Evolutionary conservation across 2,113 vertebrate species (phyloP).

Genomic region (Leptocoma aspasia): DNA sequence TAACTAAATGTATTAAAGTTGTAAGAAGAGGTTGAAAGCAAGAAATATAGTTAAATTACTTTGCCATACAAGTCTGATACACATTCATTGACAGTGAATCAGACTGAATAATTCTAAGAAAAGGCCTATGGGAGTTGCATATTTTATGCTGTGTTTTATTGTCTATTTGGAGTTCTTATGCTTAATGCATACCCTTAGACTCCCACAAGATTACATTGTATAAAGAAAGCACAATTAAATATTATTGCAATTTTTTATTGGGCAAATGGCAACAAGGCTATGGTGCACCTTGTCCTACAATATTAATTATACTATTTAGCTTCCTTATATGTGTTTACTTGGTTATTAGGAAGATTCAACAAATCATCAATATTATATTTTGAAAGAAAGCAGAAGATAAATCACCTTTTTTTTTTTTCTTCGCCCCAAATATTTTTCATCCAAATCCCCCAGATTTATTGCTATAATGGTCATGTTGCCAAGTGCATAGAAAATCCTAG

Average conservation of each 20-base stretch:
- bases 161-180: constrained; percentile 14
- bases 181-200: background rate
- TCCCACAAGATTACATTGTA: constrained; percentile 11
- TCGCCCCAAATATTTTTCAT: background rate
- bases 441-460: background rate
- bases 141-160: constrained; percentile 22
- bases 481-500: background rate
- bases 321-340: constrained; percentile 63
- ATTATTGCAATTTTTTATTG: constrained; percentile 32
- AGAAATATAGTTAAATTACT: constrained; percentile 8
- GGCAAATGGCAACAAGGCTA: background rate
- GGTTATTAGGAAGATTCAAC: constrained; percentile 52
- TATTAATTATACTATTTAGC: constrained; percentile 63
- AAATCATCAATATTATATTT: constrained; percentile 62
- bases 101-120: background rate
- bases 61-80: background rate
- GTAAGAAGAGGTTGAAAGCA: constrained; percentile 3
- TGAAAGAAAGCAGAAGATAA: constrained; percentile 11
- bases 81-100: background rate
- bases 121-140: background rate
- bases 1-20: constrained; percentile 27
- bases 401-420: accelerated
- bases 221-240: constrained; percentile 12
- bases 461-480: background rate
- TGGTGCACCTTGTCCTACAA: constrained; percentile 14